A percentile compares a stretch with the other conserved stretches of the same genome.
Evolutionary conservation across 2,888 invertebrate species (phyloP).

Genomic region (Gnatocerus cornutus): DNA sequence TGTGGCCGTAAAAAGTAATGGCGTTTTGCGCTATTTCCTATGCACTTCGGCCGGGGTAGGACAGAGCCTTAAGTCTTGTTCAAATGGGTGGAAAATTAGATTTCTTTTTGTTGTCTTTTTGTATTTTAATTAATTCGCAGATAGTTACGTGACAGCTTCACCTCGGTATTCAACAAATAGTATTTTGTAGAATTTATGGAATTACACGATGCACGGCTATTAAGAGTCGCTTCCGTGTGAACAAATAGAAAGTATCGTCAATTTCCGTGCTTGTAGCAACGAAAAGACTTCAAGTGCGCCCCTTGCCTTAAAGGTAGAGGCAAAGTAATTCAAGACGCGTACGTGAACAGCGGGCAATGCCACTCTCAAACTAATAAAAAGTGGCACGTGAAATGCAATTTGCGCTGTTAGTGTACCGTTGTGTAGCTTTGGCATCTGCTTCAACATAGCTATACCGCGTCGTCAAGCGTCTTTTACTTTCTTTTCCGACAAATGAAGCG

Average conservation of each 20-base stretch:
- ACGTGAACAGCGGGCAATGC: conserved; percentile 46
- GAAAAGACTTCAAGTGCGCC: conserved; percentile 3
- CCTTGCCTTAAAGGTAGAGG: conserved; percentile 11
- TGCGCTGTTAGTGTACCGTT: conserved; percentile 52
- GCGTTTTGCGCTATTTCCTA: too few relatives aligned
- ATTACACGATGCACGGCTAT: background rate
- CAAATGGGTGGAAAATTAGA: too few relatives aligned
- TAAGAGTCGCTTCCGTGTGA: background rate
- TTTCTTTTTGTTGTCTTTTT: too few relatives aligned
- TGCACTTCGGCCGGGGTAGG: too few relatives aligned
- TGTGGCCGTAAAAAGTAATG: too few relatives aligned
- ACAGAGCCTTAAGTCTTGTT: too few relatives aligned
- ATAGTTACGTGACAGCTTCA: too few relatives aligned
- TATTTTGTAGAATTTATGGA: conserved; percentile 1
- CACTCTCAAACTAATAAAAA: conserved; percentile 54
- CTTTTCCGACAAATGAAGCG: conserved; percentile 31
- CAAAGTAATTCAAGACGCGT: conserved; percentile 43
- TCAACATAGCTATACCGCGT: conserved; percentile 36
- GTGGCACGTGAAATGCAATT: conserved; percentile 56
- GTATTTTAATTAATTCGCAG: too few relatives aligned
- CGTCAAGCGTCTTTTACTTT: conserved; percentile 40
- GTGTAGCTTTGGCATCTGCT: conserved; percentile 47
- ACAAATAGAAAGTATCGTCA: conserved; percentile 1
- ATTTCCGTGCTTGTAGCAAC: background rate
- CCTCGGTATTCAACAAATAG: background rate